phyloP scores from a whole-genome alignment of 2,888 invertebrate genomes.

The Synergus japonicus region DNA sequence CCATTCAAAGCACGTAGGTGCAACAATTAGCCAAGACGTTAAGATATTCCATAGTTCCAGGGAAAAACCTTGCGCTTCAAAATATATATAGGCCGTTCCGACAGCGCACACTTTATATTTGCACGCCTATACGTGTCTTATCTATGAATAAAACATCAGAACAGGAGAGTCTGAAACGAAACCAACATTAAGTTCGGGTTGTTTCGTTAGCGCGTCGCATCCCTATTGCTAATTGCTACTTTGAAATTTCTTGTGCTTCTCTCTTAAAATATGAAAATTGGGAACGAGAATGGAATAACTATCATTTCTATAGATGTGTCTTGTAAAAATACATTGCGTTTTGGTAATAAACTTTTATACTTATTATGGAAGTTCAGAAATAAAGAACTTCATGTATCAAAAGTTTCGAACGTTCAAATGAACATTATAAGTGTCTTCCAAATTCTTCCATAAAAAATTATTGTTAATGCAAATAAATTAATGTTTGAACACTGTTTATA shows the following conservation, averaged over 20 bases:
- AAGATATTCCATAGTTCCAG: slow-evolving; percentile 69
- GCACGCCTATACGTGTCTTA: slow-evolving; percentile 59
- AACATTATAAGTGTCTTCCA: no score
- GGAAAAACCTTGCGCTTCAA: slow-evolving; percentile 69
- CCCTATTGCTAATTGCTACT: slow-evolving; percentile 51
- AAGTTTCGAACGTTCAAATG: no score
- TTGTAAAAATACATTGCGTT: no score
- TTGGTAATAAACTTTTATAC: no score
- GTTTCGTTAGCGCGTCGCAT: slow-evolving; percentile 51
- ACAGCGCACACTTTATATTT: slow-evolving; percentile 56
- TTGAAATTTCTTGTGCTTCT: slow-evolving; percentile 16
- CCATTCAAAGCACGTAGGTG: not conserved
- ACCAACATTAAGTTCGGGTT: slow-evolving; percentile 53
- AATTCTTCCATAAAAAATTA: no score
- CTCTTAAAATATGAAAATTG: slow-evolving; percentile 8
- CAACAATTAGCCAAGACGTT: slow-evolving; percentile 70
- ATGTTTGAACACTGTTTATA: no score
- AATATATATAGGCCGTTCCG: slow-evolving; percentile 68
- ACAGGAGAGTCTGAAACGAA: slow-evolving; percentile 50
- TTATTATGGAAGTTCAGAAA: no score
- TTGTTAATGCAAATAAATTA: no score
- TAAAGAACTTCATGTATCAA: no score
- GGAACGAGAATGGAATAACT: not conserved
- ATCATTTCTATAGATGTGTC: not conserved
- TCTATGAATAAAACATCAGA: slow-evolving; percentile 72